Percentiles rank a stretch among this genome's conserved stretches.
Evolutionary conservation across 2,797 vertebrate species (phyloP).

Genomic region (Nyctalus aviator): DNA sequence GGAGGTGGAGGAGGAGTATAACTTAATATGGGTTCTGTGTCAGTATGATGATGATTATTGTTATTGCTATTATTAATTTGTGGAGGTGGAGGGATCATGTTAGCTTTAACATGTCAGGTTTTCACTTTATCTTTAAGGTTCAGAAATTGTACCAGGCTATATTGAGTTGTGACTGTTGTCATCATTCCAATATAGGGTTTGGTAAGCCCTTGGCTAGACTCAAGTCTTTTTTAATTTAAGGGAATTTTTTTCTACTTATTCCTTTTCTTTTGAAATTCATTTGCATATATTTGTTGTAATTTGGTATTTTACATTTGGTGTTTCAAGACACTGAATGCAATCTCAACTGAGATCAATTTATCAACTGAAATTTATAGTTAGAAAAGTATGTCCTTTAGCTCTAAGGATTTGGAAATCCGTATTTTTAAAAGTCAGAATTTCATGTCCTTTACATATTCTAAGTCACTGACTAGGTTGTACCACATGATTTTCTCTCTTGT

Average conservation of each 20-base stretch:
- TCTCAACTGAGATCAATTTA: constrained; percentile 9
- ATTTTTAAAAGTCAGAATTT: constrained; percentile 15
- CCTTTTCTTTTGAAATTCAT: constrained; percentile 17
- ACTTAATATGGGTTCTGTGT: not conserved
- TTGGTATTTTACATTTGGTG: constrained; percentile 11
- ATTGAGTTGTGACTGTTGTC: not conserved
- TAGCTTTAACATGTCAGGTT: not conserved
- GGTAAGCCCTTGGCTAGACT: not conserved
- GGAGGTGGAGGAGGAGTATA: not conserved
- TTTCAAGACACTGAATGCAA: not conserved
- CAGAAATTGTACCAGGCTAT: not conserved
- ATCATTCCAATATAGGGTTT: not conserved
- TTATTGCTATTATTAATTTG: not conserved
- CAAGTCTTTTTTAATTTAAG: not conserved
- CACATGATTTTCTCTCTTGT: not conserved
- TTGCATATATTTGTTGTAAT: constrained; percentile 7
- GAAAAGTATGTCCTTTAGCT: constrained; percentile 48
- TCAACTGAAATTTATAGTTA: not conserved
- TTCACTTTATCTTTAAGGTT: not conserved
- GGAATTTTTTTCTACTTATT: not conserved
- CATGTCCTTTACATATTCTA: not conserved
- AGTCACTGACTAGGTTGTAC: not conserved
- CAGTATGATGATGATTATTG: not conserved
- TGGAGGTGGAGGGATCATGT: not conserved
- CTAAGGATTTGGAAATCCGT: not conserved